These are phyloP conservation scores for Petaurus breviceps DNA, from an alignment of 2,113 vertebrate genomes.

Conservation along the genomic window DNA sequence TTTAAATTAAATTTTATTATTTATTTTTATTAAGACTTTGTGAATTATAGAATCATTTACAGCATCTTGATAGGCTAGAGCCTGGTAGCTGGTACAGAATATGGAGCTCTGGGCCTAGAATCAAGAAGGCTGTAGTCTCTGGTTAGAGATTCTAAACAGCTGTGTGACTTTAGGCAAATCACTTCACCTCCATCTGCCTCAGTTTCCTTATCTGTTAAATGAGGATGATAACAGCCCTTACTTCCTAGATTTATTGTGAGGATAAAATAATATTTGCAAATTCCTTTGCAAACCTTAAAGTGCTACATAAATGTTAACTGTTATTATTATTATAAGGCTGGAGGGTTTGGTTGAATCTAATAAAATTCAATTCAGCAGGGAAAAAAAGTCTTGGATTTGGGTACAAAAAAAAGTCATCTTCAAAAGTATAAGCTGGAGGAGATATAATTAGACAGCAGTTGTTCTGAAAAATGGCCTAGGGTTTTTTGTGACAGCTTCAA, in stretches of 20 bases:
- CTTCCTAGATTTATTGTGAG: not conserved
- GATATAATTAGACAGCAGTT: not conserved
- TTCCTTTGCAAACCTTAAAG: not conserved
- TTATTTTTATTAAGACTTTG: not conserved
- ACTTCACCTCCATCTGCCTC: not conserved
- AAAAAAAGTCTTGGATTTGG: not conserved
- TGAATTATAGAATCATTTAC: not conserved
- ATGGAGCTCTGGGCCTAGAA: not conserved
- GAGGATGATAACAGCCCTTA: not conserved
- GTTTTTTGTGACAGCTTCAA: not conserved
- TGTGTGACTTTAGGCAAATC: not conserved
- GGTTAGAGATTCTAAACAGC: not conserved
- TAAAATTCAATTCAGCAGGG: not conserved
- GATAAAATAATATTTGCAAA: not conserved
- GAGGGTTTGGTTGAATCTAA: not conserved
- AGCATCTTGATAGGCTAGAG: not conserved
- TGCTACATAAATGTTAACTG: not conserved
- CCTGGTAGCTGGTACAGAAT: not conserved
- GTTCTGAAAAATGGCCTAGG: not conserved
- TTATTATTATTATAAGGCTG: not conserved
- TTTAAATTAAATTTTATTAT: no score
- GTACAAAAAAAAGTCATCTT: not conserved
- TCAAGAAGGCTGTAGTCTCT: not conserved
- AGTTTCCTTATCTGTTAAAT: not conserved
- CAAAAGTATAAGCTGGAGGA: not conserved